Base-by-base conservation (phyloP, 2,888 invertebrate species). In the Noctua janthe region DNA sequence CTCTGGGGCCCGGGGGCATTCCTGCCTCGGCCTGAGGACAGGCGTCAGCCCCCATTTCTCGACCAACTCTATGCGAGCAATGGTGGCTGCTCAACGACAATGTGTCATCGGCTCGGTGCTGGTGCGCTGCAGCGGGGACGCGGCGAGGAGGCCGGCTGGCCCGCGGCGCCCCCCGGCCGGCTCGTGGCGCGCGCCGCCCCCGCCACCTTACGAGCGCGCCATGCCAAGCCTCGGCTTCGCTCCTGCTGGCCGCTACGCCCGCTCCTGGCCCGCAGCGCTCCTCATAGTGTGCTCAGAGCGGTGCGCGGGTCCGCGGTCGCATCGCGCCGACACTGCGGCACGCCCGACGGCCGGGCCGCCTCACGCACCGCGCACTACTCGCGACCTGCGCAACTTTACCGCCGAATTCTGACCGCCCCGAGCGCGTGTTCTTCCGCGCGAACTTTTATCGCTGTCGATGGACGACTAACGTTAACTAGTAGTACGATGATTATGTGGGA, bases 1-100 rank as follows among this genome's bases (percentile, higher is more conserved):
- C 97, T 97, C 97, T 96, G 97, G 97, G 97, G 97, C 97, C 97
- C 97, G 98, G 98, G 98, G 98, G 98, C 98, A 98, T 98, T 99
- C 98, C 98, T 98, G 98, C 98, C 99, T 98, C 98, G 99, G 99
- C 97, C 98, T 98, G 98, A 99, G 98, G 98, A 99, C 99, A 98
- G 99, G 99, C 98, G 99, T 99, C 97, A 99, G 98, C 98, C 99
- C 99, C 99, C 99, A 99, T 99, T 99, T 98, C 98, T 99, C 99
- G 97, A 99, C 98, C 98, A 99, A 98, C 98, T 99, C 99, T 98
- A 99, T 98, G 98, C 99, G 99, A 98, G 99, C 99, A 99, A 99
- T 99, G 98, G 98, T 98, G 98, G 98, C 98, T 98, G 97, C 97
- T 97, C 98, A 97, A 95, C 90, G 92, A 94, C 95, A 95, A 95